Conservation (phyloP, 2,888 invertebrate genomes). For the Salpingus planirostris region DNA sequence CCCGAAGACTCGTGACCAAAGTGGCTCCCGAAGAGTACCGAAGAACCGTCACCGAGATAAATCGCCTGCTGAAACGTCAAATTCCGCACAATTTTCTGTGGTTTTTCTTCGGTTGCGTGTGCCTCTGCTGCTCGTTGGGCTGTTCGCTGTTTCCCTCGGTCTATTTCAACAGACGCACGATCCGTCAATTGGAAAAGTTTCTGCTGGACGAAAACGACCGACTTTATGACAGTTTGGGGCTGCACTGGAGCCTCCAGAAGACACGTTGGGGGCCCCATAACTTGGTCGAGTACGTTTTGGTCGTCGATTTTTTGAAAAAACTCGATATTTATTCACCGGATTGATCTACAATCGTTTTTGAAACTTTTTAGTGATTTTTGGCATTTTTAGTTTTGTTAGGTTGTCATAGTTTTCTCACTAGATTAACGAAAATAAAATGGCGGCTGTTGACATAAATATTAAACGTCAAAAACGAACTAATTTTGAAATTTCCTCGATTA, state of each 20-base stretch:
- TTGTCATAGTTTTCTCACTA: neutral
- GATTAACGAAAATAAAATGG: conserved; percentile 9
- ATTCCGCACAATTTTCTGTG: conserved; percentile 21
- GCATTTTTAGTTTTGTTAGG: too few relatives aligned
- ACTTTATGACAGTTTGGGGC: conserved; percentile 24
- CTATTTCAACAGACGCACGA: conserved; percentile 20
- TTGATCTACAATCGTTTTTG: too few relatives aligned
- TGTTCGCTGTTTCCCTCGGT: conserved; percentile 24
- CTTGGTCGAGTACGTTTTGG: conserved; percentile 25
- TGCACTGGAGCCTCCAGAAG: conserved; percentile 25
- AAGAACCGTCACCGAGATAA: conserved; percentile 23
- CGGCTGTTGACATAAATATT: too few relatives aligned
- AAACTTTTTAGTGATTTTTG: too few relatives aligned
- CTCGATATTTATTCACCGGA: conserved; percentile 13
- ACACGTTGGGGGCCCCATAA: conserved; percentile 17
- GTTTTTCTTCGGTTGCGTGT: conserved; percentile 23
- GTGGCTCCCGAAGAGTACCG: conserved; percentile 29
- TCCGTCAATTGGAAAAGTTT: conserved; percentile 17
- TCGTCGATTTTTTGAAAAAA: conserved; percentile 22
- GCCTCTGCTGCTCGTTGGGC: conserved; percentile 26
- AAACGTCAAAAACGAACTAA: too few relatives aligned
- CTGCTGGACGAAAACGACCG: conserved; percentile 25
- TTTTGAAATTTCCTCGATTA: too few relatives aligned
- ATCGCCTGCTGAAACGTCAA: conserved; percentile 18
- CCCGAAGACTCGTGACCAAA: conserved; percentile 19